These are phyloP conservation scores for Microplitis demolitor DNA, from an alignment of 1,140 invertebrate genomes.

Conservation along the genomic window DNA sequence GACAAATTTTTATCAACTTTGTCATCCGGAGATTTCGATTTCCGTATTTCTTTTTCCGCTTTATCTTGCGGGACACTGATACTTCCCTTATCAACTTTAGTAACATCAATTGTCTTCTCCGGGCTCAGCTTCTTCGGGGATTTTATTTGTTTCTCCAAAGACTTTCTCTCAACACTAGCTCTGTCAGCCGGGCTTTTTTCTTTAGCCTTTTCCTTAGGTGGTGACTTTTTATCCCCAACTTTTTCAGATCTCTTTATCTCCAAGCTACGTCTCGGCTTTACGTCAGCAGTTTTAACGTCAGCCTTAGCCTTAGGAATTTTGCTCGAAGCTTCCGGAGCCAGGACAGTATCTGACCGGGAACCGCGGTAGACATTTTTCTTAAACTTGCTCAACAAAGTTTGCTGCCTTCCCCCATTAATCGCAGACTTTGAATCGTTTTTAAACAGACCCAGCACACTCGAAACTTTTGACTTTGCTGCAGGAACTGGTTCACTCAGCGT, in stretches of 20 bases:
- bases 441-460: constrained; percentile 73
- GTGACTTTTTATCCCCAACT: constrained; percentile 33
- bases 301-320: constrained; percentile 47
- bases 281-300: constrained; percentile 44
- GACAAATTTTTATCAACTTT: constrained; percentile 20
- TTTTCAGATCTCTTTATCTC: constrained; percentile 43
- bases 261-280: constrained; percentile 26
- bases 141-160: constrained; percentile 34
- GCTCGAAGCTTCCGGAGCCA: constrained; percentile 35
- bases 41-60: constrained; percentile 27
- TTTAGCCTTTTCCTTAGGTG: constrained; percentile 38
- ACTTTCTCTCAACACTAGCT: constrained; percentile 33
- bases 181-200: constrained; percentile 31
- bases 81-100: constrained; percentile 31
- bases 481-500: constrained; percentile 52
- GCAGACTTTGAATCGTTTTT: constrained; percentile 64
- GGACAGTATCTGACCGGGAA: constrained; percentile 37
- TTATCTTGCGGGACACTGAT: constrained; percentile 23
- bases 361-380: constrained; percentile 49
- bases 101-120: constrained; percentile 38
- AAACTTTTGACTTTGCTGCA: constrained; percentile 65
- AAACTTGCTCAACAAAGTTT: constrained; percentile 45
- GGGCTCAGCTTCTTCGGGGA: constrained; percentile 43
- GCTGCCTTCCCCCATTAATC: constrained; percentile 22
- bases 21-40: constrained; percentile 30